phyloP scores from a whole-genome alignment of 2,113 vertebrate genomes.

The Craseonycteris thonglongyai region DNA sequence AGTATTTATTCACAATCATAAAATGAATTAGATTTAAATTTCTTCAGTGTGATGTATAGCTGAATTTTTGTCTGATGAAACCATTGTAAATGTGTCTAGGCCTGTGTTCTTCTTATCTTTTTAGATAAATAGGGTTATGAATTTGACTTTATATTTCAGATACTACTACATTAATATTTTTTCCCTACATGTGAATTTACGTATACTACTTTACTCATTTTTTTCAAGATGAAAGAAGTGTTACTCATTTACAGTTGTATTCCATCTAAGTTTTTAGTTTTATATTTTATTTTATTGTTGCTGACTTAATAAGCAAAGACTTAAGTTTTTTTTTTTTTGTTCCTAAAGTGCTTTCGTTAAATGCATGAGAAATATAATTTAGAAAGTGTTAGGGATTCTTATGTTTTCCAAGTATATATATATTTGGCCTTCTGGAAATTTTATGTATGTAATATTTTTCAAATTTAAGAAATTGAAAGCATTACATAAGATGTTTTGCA shows the following conservation, averaged over 20 bases:
- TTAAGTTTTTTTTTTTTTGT: constrained; percentile 36
- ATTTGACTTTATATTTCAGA: constrained; percentile 19
- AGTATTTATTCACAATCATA: constrained; percentile 52
- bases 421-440: not conserved
- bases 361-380: not conserved
- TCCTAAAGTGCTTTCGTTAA: not conserved
- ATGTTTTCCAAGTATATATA: not conserved
- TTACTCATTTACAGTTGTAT: not conserved
- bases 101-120: constrained; percentile 1
- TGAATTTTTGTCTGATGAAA: constrained; percentile 37
- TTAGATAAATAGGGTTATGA: constrained; percentile 5
- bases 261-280: not conserved
- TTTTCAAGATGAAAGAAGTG: not conserved
- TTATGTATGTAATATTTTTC: not conserved
- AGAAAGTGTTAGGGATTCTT: not conserved
- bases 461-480: not conserved
- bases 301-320: not conserved
- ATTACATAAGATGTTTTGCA: not conserved
- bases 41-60: constrained; percentile 28
- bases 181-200: not conserved
- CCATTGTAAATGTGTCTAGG: constrained; percentile 39
- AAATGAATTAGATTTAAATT: constrained; percentile 41
- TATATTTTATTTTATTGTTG: not conserved
- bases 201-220: not conserved
- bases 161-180: not conserved